Percentiles rank a stretch among this genome's conserved stretches.
These are phyloP conservation scores for Ferdinandea cuprea DNA, from an alignment of 2,888 invertebrate species.

Conservation along the genomic window DNA sequence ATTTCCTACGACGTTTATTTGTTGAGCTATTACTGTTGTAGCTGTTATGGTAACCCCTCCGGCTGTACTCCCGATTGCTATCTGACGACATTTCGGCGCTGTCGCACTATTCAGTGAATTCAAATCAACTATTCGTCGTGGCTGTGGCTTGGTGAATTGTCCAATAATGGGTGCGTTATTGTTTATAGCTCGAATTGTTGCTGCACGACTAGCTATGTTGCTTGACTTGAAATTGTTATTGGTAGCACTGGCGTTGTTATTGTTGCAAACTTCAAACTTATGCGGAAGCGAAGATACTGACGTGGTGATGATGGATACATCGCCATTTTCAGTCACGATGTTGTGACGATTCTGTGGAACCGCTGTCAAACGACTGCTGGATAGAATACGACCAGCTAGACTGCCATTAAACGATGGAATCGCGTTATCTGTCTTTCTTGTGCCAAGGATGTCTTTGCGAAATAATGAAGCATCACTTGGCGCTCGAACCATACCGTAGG, in stretches of 20 bases:
- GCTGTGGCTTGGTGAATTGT: conserved; percentile 58
- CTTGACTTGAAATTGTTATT: conserved; percentile 48
- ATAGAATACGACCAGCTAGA: conserved; percentile 25
- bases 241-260: conserved; percentile 14
- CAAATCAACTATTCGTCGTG: conserved; percentile 57
- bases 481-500: conserved; percentile 51
- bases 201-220: conserved; percentile 34
- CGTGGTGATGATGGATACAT: conserved; percentile 21
- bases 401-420: conserved; percentile 27
- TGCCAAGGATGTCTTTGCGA: conserved; percentile 79
- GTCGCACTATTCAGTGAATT: conserved; percentile 37
- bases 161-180: conserved; percentile 3
- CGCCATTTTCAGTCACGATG: conserved; percentile 51
- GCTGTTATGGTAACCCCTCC: conserved; percentile 60
- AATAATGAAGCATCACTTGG: conserved; percentile 77
- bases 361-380: conserved; percentile 14
- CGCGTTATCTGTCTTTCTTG: conserved; percentile 80
- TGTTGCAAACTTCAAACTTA: conserved; percentile 45
- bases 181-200: conserved; percentile 54
- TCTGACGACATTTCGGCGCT: conserved; percentile 57
- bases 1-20: conserved; percentile 31
- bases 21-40: conserved; percentile 42
- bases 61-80: conserved; percentile 61
- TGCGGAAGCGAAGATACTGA: conserved; percentile 19
- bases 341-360: conserved; percentile 38